A percentile compares a stretch with the other conserved stretches of the same genome.
phyloP scores from a whole-genome alignment of 1,140 invertebrate species.

The Epicauta chinensis region DNA sequence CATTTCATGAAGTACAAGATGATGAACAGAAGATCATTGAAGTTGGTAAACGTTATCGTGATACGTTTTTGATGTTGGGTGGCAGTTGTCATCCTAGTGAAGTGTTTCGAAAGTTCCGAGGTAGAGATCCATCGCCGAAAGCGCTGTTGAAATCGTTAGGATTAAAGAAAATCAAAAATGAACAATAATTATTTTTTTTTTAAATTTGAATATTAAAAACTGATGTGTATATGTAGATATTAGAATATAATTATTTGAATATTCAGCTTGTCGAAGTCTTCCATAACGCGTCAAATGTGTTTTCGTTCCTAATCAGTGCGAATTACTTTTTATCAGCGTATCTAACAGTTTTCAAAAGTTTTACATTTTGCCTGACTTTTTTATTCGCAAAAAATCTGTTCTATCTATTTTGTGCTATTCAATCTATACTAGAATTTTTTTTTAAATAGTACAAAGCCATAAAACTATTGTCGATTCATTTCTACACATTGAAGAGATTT shows the following conservation, averaged over 20 bases:
- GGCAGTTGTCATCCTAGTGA: slow-evolving; percentile 73
- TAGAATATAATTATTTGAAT: slow-evolving; percentile 3
- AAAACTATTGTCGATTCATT: too few relatives aligned
- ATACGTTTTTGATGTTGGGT: slow-evolving; percentile 79
- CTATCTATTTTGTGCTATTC: too few relatives aligned
- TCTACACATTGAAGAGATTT: too few relatives aligned
- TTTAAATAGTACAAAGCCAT: too few relatives aligned
- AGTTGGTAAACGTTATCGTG: slow-evolving; percentile 66
- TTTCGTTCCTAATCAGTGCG: too few relatives aligned
- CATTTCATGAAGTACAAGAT: slow-evolving; percentile 66
- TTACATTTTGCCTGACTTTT: too few relatives aligned
- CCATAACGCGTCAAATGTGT: too few relatives aligned
- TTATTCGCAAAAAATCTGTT: too few relatives aligned
- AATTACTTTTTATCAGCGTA: too few relatives aligned
- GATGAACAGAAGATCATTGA: slow-evolving; percentile 46
- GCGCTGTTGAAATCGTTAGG: slow-evolving; percentile 66
- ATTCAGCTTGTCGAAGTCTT: too few relatives aligned
- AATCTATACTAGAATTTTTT: too few relatives aligned
- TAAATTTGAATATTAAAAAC: neutral
- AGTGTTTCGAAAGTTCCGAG: slow-evolving; percentile 83
- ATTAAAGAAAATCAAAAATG: slow-evolving; percentile 38
- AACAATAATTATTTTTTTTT: slow-evolving; percentile 7
- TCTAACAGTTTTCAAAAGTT: too few relatives aligned
- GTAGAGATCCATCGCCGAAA: slow-evolving; percentile 81
- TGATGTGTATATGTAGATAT: slow-evolving; percentile 8